Conservation (phyloP, 1,140 invertebrate genomes). For the Drosophila cardini region DNA sequence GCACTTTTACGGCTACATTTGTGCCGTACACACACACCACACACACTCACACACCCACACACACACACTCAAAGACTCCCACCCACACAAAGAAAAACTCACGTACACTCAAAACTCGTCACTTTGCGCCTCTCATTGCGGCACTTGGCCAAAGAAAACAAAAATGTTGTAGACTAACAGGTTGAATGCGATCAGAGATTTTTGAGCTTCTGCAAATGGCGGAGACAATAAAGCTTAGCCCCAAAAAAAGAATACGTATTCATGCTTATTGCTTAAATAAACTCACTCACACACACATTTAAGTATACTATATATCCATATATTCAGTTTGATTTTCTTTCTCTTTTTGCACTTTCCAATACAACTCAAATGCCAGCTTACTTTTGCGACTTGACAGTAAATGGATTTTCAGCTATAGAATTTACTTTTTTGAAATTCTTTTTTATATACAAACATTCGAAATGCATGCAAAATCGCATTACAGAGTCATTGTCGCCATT, state of each 20-base stretch:
- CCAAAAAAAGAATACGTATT: not conserved
- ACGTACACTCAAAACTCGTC: slow-evolving; percentile 39
- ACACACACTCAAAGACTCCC: slow-evolving; percentile 23
- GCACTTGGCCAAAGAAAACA: slow-evolving; percentile 25
- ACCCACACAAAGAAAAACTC: slow-evolving; percentile 24
- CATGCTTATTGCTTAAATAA: slow-evolving; percentile 28
- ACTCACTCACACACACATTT: not conserved
- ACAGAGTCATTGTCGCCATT: slow-evolving; percentile 62
- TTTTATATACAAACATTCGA: slow-evolving; percentile 11
- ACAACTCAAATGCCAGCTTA: slow-evolving; percentile 68
- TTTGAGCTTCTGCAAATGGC: slow-evolving; percentile 64
- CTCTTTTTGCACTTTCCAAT: slow-evolving; percentile 61
- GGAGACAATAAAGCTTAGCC: slow-evolving; percentile 76
- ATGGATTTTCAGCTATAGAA: slow-evolving; percentile 68
- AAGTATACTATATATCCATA: not conserved
- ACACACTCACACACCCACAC: slow-evolving; percentile 14
- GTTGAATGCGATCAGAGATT: slow-evolving; percentile 73
- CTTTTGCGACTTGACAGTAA: slow-evolving; percentile 62
- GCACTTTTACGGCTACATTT: slow-evolving; percentile 79
- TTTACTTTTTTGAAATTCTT: slow-evolving; percentile 16
- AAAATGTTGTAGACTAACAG: slow-evolving; percentile 58
- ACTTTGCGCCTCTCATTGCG: slow-evolving; percentile 33
- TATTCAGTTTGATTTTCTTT: slow-evolving; percentile 16
- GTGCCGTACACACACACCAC: slow-evolving; percentile 12
- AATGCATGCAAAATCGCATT: slow-evolving; percentile 48